Evolutionary conservation across 2,888 invertebrate genomes (phyloP).

Genomic region (Bhutanitis thaidina): DNA sequence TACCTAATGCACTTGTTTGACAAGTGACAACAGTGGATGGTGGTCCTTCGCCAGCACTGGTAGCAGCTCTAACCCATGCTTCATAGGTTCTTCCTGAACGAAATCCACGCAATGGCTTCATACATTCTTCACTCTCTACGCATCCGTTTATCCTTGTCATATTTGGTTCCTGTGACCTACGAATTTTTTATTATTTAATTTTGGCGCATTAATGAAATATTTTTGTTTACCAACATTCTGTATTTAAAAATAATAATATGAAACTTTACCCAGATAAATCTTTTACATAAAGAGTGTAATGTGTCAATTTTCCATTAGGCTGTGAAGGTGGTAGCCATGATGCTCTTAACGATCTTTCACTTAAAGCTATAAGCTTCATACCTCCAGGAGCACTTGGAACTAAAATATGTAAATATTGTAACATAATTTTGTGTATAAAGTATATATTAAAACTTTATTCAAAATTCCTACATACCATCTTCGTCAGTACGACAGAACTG

Average conservation of each 20-base stretch:
- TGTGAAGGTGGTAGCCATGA: slow-evolving; percentile 91
- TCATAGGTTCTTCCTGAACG: slow-evolving; percentile 88
- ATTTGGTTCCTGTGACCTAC: slow-evolving; percentile 66
- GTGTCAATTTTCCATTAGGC: slow-evolving; percentile 89
- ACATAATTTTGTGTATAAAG: no score
- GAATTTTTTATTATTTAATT: neutral
- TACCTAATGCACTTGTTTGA: slow-evolving; percentile 69
- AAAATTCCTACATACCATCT: slow-evolving; percentile 80
- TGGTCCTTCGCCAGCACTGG: slow-evolving; percentile 85
- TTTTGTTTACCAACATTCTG: neutral
- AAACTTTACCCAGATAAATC: slow-evolving; percentile 82
- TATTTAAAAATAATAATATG: neutral
- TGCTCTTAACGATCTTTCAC: slow-evolving; percentile 89
- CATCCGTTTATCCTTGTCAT: slow-evolving; percentile 60
- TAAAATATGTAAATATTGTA: slow-evolving; percentile 38
- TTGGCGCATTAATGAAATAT: no score
- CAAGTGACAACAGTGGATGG: slow-evolving; percentile 65
- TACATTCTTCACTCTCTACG: slow-evolving; percentile 66
- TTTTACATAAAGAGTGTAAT: slow-evolving; percentile 89
- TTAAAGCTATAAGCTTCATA: slow-evolving; percentile 90
- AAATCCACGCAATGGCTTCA: slow-evolving; percentile 83
- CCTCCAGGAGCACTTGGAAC: slow-evolving; percentile 92
- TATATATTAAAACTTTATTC: no score
- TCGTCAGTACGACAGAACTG: slow-evolving; percentile 91
- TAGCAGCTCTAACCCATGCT: slow-evolving; percentile 92